Conservation (phyloP, 2,888 invertebrate genomes). For the Polydrusus pterygomalis region DNA sequence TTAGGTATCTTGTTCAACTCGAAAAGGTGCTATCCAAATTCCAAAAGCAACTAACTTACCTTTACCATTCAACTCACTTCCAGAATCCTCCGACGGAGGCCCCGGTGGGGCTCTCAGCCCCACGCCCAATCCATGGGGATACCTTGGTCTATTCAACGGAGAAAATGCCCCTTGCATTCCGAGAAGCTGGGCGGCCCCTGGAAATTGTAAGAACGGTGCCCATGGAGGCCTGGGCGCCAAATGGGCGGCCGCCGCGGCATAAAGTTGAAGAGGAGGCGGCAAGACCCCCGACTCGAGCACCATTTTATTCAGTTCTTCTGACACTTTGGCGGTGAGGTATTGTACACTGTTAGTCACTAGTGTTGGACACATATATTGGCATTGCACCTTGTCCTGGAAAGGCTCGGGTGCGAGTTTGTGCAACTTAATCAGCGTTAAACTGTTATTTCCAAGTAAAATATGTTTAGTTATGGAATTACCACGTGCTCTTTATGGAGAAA, state of each 20-base stretch:
- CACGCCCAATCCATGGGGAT: conserved; percentile 67
- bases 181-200: conserved; percentile 70
- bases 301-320: conserved; percentile 70
- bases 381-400: conserved; percentile 20
- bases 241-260: conserved; percentile 82
- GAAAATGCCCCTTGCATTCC: conserved; percentile 72
- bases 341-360: conserved; percentile 36
- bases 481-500: background rate
- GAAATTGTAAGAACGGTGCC: conserved; percentile 72
- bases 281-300: conserved; percentile 79
- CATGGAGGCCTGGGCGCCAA: conserved; percentile 77
- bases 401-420: background rate
- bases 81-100: conserved; percentile 72
- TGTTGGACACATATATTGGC: conserved; percentile 34
- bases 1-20: background rate
- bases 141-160: conserved; percentile 69
- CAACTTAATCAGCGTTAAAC: conserved; percentile 11
- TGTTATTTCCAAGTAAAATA: background rate
- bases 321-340: conserved; percentile 57
- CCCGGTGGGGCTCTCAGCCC: conserved; percentile 70
- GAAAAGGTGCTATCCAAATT: background rate
- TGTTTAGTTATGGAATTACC: background rate
- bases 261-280: conserved; percentile 82
- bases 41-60: conserved; percentile 63
- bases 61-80: conserved; percentile 72